These are phyloP conservation scores for Spheniscus mendiculus DNA, from an alignment of 2,113 vertebrate species.

Conservation along the genomic window DNA sequence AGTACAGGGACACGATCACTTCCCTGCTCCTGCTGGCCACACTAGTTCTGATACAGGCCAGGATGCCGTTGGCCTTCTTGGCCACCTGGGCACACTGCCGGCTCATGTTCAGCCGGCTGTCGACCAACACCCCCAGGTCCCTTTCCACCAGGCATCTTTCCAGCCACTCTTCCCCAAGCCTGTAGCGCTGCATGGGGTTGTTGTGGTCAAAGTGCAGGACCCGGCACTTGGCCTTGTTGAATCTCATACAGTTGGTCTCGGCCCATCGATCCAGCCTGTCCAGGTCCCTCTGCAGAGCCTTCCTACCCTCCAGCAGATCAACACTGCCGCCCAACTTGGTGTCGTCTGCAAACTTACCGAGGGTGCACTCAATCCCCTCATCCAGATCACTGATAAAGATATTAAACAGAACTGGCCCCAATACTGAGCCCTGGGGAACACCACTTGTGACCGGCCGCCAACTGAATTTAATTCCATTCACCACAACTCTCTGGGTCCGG, in stretches of 20 bases:
- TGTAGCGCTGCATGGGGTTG: accelerated
- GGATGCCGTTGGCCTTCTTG: too few relatives aligned
- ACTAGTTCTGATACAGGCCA: too few relatives aligned
- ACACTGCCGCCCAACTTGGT: accelerated
- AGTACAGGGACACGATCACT: too few relatives aligned
- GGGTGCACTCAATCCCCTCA: background rate
- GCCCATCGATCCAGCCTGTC: background rate
- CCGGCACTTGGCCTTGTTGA: accelerated
- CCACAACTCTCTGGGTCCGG: background rate
- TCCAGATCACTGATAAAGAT: background rate
- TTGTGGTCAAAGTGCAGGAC: too few relatives aligned
- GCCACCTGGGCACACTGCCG: too few relatives aligned
- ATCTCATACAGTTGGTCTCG: background rate
- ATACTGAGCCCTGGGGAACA: background rate
- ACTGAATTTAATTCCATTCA: background rate
- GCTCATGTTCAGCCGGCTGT: too few relatives aligned
- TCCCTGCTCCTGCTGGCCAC: too few relatives aligned
- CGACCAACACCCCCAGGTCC: too few relatives aligned
- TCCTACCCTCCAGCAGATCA: background rate
- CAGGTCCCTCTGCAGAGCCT: accelerated
- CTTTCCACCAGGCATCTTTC: background rate
- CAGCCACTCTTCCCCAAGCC: too few relatives aligned
- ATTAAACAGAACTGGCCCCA: background rate
- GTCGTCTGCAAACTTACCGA: background rate
- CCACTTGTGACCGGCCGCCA: background rate